These are phyloP conservation scores for Petrophora chlorosata DNA, from an alignment of 2,888 invertebrate genomes.

Conservation along the genomic window DNA sequence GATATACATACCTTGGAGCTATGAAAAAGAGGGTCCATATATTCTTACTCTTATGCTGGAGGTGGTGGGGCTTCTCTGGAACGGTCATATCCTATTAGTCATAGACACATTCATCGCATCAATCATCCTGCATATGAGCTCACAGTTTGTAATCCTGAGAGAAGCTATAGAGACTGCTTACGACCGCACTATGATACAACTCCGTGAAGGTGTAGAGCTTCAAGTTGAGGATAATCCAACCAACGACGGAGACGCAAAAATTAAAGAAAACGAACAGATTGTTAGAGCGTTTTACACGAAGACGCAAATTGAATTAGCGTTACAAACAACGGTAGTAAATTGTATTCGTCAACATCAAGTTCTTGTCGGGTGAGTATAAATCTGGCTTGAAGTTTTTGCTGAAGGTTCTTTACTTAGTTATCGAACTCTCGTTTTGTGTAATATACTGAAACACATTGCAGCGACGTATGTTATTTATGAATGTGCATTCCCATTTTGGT, in stretches of 20 bases:
- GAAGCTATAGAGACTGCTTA: slow-evolving; percentile 69
- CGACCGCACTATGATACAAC: slow-evolving; percentile 59
- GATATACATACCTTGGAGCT: slow-evolving; percentile 77
- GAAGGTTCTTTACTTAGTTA: slow-evolving; percentile 19
- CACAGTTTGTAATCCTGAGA: slow-evolving; percentile 66
- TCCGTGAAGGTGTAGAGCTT: slow-evolving; percentile 43
- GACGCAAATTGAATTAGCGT: slow-evolving; percentile 58
- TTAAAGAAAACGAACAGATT: slow-evolving; percentile 48
- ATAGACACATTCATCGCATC: slow-evolving; percentile 77
- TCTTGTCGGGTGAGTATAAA: slow-evolving; percentile 59
- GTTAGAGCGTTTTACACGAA: slow-evolving; percentile 52
- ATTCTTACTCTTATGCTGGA: slow-evolving; percentile 68
- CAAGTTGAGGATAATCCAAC: slow-evolving; percentile 33
- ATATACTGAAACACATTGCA: no score
- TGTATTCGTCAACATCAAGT: slow-evolving; percentile 73
- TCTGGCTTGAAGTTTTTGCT: slow-evolving; percentile 12
- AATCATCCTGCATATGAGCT: slow-evolving; percentile 73
- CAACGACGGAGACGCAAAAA: slow-evolving; percentile 14
- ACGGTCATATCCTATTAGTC: slow-evolving; percentile 75
- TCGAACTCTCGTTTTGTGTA: no score
- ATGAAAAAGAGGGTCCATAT: slow-evolving; percentile 63
- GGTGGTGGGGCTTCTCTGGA: slow-evolving; percentile 73
- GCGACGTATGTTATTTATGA: slow-evolving; percentile 43
- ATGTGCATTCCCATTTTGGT: slow-evolving; percentile 30
- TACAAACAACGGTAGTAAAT: slow-evolving; percentile 56